Evolutionary conservation across 2,113 vertebrate genomes (phyloP).

Genomic region (Ochotona princeps): DNA sequence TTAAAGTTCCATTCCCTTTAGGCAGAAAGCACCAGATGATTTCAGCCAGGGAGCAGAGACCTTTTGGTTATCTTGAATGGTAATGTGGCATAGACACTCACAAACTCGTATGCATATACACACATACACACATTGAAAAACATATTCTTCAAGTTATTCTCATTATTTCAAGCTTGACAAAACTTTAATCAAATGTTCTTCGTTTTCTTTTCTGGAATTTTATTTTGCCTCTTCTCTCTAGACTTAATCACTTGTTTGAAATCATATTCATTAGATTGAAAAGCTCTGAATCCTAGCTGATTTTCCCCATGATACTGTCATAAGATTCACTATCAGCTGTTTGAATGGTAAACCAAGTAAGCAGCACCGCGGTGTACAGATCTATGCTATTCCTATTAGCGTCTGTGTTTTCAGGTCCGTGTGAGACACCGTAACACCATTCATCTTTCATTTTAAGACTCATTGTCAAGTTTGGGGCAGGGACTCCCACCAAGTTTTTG

Average conservation of each 20-base stretch:
- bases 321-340: conserved; percentile 34
- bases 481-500: conserved; percentile 25
- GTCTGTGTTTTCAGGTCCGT: conserved; percentile 42
- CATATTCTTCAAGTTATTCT: not conserved
- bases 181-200: not conserved
- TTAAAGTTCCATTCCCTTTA: conserved; percentile 49
- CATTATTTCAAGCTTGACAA: not conserved
- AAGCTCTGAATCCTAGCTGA: not conserved
- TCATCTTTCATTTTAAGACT: conserved; percentile 62
- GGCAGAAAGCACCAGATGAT: conserved; percentile 3
- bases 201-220: conserved; percentile 2
- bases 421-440: not conserved
- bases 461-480: conserved; percentile 31
- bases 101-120: not conserved
- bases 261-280: not conserved
- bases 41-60: not conserved
- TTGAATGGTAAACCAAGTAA: too few species aligned
- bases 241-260: not conserved
- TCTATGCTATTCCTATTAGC: conserved; percentile 42
- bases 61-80: not conserved
- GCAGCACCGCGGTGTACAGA: not conserved
- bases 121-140: not conserved
- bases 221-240: conserved; percentile 27
- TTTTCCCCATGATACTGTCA: not conserved
- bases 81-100: not conserved